Evolutionary conservation across 2,888 invertebrate species (phyloP).

Genomic region (Polietes domitor): DNA sequence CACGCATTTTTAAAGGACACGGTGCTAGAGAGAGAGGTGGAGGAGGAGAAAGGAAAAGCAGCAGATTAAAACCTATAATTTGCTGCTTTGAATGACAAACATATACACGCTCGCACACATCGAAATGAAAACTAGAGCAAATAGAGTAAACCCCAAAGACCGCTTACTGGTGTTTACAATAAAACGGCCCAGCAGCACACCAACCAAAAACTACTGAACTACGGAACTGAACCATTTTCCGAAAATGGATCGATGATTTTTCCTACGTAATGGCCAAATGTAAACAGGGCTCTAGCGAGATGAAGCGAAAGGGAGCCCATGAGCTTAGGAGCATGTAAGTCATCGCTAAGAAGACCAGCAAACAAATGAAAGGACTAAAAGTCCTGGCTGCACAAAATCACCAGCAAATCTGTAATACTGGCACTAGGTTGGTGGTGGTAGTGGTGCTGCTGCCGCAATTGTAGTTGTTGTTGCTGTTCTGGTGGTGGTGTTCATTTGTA

Average conservation of each 20-base stretch:
- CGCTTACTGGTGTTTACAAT: neutral
- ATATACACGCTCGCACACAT: neutral
- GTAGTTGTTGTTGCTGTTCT: neutral
- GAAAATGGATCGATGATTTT: slow-evolving; percentile 12
- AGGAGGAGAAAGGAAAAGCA: too few species aligned
- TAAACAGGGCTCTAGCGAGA: neutral
- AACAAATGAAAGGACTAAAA: neutral
- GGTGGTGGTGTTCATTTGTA: slow-evolving; percentile 27
- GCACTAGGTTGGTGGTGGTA: neutral
- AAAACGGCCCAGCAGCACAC: neutral
- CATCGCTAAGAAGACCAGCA: too few species aligned
- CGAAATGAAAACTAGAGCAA: neutral
- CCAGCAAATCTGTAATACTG: neutral
- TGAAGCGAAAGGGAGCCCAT: neutral
- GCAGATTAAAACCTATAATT: neutral
- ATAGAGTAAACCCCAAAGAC: slow-evolving; percentile 17
- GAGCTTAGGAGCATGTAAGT: too few species aligned
- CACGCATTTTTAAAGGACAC: too few species aligned
- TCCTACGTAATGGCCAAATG: slow-evolving; percentile 9
- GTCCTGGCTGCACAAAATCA: neutral
- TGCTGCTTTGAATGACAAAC: neutral
- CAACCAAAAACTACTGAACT: slow-evolving; percentile 7
- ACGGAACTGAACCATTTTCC: slow-evolving; percentile 12
- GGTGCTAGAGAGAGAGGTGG: too few species aligned
- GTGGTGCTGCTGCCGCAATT: neutral